A percentile compares a stretch with the other conserved stretches of the same genome.
Conservation (phyloP, 2,888 invertebrate genomes). For the Platynereis dumerilii region DNA sequence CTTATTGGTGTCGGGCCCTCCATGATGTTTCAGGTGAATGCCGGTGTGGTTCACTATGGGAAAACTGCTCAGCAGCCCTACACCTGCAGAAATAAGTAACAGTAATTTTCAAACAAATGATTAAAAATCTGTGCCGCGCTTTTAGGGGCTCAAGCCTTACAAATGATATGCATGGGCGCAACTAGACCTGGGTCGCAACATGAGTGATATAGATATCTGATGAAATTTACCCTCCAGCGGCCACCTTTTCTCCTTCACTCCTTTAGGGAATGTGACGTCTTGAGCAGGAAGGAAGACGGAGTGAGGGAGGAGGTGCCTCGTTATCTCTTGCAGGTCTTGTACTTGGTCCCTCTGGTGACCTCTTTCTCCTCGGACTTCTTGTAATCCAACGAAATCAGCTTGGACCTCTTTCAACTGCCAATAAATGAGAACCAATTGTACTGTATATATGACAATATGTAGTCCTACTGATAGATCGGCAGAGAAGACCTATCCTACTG, state of each 20-base stretch:
- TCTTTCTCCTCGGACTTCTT: conserved; percentile 47
- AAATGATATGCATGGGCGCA: no score
- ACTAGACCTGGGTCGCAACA: no score
- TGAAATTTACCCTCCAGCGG: conserved; percentile 50
- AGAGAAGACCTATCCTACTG: no score
- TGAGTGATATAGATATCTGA: no score
- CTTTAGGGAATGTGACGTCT: conserved; percentile 34
- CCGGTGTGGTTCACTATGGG: conserved; percentile 40
- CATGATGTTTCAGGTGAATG: conserved; percentile 35
- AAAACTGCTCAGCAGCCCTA: conserved; percentile 48
- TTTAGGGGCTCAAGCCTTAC: no score
- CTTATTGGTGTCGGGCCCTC: conserved; percentile 49
- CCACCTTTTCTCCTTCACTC: conserved; percentile 39
- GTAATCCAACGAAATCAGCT: conserved; percentile 48
- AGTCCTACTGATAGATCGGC: background rate
- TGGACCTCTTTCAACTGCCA: conserved; percentile 42
- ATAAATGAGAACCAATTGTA: background rate
- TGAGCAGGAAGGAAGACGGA: conserved; percentile 39
- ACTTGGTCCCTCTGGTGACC: conserved; percentile 41
- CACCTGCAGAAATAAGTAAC: conserved; percentile 39
- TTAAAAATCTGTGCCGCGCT: no score
- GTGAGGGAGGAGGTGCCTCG: conserved; percentile 45
- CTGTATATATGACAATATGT: background rate
- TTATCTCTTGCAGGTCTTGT: conserved; percentile 37
- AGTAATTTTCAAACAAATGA: no score